These are phyloP conservation scores for Passerculus sandwichensis DNA, from an alignment of 2,797 vertebrate species.

Conservation along the genomic window DNA sequence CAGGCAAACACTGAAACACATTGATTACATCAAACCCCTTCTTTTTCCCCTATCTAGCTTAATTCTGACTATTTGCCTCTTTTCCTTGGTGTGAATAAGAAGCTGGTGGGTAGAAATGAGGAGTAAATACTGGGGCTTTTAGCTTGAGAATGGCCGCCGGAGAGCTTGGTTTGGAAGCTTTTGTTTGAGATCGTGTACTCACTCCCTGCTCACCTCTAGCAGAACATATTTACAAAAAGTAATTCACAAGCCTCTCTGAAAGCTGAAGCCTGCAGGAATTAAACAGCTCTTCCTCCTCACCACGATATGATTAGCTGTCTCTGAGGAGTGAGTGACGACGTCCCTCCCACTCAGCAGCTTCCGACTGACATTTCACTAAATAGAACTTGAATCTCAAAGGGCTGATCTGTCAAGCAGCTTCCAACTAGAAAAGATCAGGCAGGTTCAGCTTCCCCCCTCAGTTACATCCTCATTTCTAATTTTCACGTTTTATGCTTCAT, in stretches of 20 bases:
- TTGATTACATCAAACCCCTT: fast-evolving
- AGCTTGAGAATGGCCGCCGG: not conserved
- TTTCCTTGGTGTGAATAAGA: not conserved
- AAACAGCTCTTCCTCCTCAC: not conserved
- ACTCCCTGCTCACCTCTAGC: not conserved
- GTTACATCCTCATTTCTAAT: constrained; percentile 50
- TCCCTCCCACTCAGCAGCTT: constrained; percentile 58
- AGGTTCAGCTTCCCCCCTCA: constrained; percentile 38
- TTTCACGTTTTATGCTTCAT: constrained; percentile 66
- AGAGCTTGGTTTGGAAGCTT: not conserved
- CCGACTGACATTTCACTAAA: constrained; percentile 53
- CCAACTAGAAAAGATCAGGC: constrained; percentile 53
- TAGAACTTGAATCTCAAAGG: constrained; percentile 34
- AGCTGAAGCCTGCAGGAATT: constrained; percentile 11
- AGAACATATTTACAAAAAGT: constrained; percentile 12
- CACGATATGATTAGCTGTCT: constrained; percentile 9
- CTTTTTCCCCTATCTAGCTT: not conserved
- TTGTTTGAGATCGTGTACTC: not conserved
- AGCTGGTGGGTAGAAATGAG: not conserved
- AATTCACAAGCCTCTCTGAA: not conserved
- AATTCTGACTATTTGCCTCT: not conserved
- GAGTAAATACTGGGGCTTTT: not conserved
- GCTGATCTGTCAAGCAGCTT: constrained; percentile 54
- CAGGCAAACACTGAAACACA: not conserved
- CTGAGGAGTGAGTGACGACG: constrained; percentile 31